phyloP scores from a whole-genome alignment of 2,888 invertebrate genomes.

The Bellardia pandia region DNA sequence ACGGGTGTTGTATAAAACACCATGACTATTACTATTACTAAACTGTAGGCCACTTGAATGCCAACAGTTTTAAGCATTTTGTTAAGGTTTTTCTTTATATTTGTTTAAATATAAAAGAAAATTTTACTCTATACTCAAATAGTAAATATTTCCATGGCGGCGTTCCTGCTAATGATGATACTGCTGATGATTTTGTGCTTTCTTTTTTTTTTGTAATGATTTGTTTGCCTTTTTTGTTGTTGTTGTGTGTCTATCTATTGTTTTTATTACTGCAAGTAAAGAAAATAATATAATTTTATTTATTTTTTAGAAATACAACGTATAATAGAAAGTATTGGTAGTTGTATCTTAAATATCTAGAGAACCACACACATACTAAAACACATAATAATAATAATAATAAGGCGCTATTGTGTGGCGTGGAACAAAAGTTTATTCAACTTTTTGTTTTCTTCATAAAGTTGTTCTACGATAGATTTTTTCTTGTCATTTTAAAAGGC shows the following conservation, averaged over 20 bases:
- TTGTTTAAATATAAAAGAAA: conserved; percentile 32
- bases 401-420: conserved; percentile 36
- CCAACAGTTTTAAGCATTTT: conserved; percentile 75
- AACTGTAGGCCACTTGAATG: conserved; percentile 76
- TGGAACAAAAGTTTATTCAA: conserved; percentile 75
- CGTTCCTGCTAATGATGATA: conserved; percentile 14
- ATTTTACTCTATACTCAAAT: conserved; percentile 25
- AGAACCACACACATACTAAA: neutral
- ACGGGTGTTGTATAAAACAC: conserved; percentile 76
- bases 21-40: conserved; percentile 76
- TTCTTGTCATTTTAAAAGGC: conserved; percentile 27
- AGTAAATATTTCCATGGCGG: conserved; percentile 47
- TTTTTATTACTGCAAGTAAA: conserved; percentile 52
- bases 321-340: conserved; percentile 4
- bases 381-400: neutral
- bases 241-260: conserved; percentile 16
- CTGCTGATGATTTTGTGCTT: conserved; percentile 19
- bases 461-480: conserved; percentile 14
- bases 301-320: neutral
- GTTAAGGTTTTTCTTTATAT: conserved; percentile 56
- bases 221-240: neutral
- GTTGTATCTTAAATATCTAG: conserved; percentile 6
- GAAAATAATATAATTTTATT: conserved; percentile 11
- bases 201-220: conserved; percentile 9
- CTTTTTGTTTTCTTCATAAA: conserved; percentile 61